Percentiles rank a stretch among this genome's conserved stretches.
These are phyloP conservation scores for Harpagus bidentatus DNA, from an alignment of 2,113 vertebrate genomes.

Conservation along the genomic window DNA sequence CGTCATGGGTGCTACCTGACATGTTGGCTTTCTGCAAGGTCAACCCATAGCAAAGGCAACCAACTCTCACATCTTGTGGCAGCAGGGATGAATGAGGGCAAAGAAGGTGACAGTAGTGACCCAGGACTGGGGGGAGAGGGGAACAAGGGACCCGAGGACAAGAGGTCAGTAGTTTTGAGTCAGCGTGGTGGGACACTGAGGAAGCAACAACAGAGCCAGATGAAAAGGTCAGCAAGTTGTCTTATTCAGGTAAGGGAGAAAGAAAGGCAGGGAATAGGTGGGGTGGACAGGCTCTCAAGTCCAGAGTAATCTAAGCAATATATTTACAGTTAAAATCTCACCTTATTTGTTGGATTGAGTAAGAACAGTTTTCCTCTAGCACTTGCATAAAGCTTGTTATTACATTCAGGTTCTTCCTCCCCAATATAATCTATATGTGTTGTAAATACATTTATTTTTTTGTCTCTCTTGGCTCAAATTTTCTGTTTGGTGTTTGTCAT, in stretches of 20 bases:
- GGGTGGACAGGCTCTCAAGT: background rate
- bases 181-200: background rate
- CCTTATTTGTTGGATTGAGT: background rate
- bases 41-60: background rate
- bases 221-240: background rate
- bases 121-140: background rate
- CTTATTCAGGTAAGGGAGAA: background rate
- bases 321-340: background rate
- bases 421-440: background rate
- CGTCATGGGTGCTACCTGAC: background rate
- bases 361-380: background rate
- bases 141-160: background rate
- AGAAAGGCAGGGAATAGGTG: background rate
- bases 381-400: background rate
- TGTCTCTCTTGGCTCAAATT: background rate
- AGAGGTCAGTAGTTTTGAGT: background rate
- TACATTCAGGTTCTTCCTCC: background rate
- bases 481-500: background rate
- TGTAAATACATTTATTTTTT: background rate
- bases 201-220: background rate
- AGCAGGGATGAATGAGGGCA: background rate
- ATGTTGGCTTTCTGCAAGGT: background rate
- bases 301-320: background rate
- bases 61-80: background rate
- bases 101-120: background rate